These are phyloP conservation scores for Intoshia linei DNA, from an alignment of 1,140 invertebrate species.

Conservation along the genomic window DNA sequence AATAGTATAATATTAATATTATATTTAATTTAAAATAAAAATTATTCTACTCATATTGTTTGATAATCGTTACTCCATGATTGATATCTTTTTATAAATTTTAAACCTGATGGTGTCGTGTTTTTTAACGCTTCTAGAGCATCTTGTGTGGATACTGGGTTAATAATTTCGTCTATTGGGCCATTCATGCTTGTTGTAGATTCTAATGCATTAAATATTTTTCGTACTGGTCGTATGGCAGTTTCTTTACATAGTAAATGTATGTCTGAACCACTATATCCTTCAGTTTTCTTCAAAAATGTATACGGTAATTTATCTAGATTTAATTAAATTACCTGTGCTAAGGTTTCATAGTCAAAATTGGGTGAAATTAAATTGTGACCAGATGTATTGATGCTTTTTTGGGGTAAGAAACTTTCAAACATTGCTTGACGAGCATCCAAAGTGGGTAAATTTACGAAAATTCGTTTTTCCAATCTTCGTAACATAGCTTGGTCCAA, in stretches of 20 bases:
- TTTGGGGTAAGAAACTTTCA: slow-evolving; percentile 25
- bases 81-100: slow-evolving; percentile 21
- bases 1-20: too few species aligned
- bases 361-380: slow-evolving; percentile 21
- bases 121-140: slow-evolving; percentile 22
- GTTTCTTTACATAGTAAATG: slow-evolving; percentile 53
- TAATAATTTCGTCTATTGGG: slow-evolving; percentile 1
- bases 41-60: slow-evolving; percentile 16
- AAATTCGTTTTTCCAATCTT: slow-evolving; percentile 50
- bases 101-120: slow-evolving; percentile 25
- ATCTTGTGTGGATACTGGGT: slow-evolving; percentile 23
- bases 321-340: slow-evolving; percentile 13
- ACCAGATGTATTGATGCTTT: slow-evolving; percentile 18
- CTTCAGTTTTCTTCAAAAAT: slow-evolving; percentile 29
- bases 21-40: too few species aligned
- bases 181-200: not conserved
- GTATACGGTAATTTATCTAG: not conserved
- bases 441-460: slow-evolving; percentile 38
- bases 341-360: slow-evolving; percentile 28
- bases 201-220: slow-evolving; percentile 25
- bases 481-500: slow-evolving; percentile 51
- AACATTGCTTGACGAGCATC: slow-evolving; percentile 34
- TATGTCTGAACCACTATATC: slow-evolving; percentile 58
- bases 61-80: slow-evolving; percentile 26
- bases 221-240: slow-evolving; percentile 26